Conservation (phyloP, 1,140 invertebrate genomes). For the Geopemphigus sp. region DNA sequence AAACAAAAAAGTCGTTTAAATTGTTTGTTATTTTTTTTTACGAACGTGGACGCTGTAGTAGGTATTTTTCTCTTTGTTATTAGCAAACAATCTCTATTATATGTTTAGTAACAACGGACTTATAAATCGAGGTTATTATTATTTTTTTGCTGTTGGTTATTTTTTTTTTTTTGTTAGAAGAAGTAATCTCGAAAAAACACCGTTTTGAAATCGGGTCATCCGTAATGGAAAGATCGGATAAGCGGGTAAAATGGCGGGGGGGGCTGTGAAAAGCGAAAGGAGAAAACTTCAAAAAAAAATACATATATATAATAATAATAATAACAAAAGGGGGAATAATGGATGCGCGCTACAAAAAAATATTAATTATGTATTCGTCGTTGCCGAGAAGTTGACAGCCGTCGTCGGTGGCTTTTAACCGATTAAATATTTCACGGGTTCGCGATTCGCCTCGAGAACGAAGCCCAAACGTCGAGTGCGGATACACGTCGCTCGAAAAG, state of each 20-base stretch:
- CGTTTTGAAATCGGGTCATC: slow-evolving; percentile 20
- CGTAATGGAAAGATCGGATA: slow-evolving; percentile 18
- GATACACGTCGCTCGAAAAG: slow-evolving; percentile 15
- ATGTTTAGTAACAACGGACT: neutral
- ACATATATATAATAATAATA: neutral
- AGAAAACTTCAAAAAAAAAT: no score
- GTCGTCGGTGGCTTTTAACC: slow-evolving; percentile 48
- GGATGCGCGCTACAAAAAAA: neutral
- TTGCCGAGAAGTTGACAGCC: slow-evolving; percentile 15
- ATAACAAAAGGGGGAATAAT: neutral
- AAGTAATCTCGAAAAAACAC: neutral
- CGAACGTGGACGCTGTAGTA: neutral
- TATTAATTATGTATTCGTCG: slow-evolving; percentile 46
- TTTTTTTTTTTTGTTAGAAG: slow-evolving; percentile 8
- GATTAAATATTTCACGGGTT: slow-evolving; percentile 43
- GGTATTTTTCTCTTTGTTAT: neutral
- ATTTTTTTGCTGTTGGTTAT: neutral
- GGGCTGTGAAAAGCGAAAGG: neutral
- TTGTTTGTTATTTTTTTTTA: neutral
- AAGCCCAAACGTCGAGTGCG: neutral
- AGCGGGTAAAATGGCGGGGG: neutral
- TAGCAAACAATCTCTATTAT: neutral
- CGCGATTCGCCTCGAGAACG: neutral
- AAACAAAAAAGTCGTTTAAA: neutral
- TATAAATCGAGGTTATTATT: neutral